Percentiles rank a stretch among this genome's conserved stretches.
Conservation (phyloP, 2,113 vertebrate genomes). For the Desmodus rotundus region DNA sequence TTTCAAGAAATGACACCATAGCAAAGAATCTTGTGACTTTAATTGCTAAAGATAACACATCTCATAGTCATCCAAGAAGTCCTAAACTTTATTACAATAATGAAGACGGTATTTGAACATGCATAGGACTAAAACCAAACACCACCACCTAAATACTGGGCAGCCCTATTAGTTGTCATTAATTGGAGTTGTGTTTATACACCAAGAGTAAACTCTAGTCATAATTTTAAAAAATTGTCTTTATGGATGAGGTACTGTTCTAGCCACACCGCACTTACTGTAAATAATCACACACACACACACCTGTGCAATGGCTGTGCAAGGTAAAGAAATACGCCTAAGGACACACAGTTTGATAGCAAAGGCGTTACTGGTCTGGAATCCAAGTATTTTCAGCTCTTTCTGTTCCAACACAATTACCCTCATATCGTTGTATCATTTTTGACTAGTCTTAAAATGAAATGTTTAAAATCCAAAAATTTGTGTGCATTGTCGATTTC, state of each 20-base stretch:
- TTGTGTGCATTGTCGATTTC: background rate
- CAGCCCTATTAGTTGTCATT: background rate
- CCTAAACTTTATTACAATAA: constrained; percentile 23
- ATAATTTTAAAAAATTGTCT: background rate
- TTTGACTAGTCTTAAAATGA: background rate
- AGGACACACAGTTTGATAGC: background rate
- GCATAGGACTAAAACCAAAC: background rate
- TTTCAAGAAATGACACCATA: constrained; percentile 55
- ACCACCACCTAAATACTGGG: background rate
- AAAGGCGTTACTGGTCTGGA: background rate
- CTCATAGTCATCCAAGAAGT: background rate
- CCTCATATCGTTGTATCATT: background rate
- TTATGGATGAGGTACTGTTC: background rate
- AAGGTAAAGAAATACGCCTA: background rate
- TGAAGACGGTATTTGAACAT: constrained; percentile 22
- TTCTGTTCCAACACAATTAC: background rate
- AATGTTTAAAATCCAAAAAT: background rate
- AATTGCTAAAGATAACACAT: constrained; percentile 51
- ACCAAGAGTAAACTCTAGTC: background rate
- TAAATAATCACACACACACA: background rate
- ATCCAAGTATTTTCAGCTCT: background rate
- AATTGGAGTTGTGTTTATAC: background rate
- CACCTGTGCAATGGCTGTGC: background rate
- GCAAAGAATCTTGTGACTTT: constrained; percentile 54
- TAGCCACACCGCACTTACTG: background rate